Evolutionary conservation across 2,113 vertebrate species (phyloP).

Genomic region (Crotalus tigris): DNA sequence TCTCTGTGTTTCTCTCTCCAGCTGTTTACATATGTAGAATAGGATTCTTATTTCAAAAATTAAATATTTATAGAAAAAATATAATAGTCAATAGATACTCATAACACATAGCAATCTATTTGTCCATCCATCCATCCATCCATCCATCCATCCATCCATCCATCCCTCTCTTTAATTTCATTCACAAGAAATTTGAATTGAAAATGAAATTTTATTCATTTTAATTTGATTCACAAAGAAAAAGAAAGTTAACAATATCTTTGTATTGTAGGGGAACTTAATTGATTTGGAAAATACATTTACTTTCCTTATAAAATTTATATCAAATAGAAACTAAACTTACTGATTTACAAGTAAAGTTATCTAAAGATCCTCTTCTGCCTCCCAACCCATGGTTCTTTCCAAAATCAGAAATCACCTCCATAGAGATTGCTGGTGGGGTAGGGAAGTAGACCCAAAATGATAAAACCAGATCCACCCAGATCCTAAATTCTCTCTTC

Average conservation of each 20-base stretch:
- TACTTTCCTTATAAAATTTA: neutral
- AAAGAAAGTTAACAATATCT: neutral
- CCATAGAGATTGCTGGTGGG: no score
- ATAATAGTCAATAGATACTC: neutral
- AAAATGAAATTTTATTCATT: neutral
- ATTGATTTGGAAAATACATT: neutral
- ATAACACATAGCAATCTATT: neutral
- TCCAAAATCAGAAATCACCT: no score
- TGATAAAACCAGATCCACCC: no score
- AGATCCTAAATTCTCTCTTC: no score
- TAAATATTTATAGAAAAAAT: neutral
- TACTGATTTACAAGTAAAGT: neutral
- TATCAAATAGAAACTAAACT: neutral
- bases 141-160: no score
- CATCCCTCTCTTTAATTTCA: neutral
- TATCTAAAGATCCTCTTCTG: no score
- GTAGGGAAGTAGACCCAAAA: no score
- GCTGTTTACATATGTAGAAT: neutral
- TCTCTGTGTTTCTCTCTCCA: neutral
- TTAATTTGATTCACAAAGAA: neutral
- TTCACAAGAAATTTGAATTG: neutral
- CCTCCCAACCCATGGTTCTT: no score
- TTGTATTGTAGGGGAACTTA: neutral
- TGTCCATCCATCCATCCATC: no score
- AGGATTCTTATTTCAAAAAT: neutral